Base-by-base conservation (phyloP, 2,113 vertebrate species). In the Dascyllus trimaculatus region DNA sequence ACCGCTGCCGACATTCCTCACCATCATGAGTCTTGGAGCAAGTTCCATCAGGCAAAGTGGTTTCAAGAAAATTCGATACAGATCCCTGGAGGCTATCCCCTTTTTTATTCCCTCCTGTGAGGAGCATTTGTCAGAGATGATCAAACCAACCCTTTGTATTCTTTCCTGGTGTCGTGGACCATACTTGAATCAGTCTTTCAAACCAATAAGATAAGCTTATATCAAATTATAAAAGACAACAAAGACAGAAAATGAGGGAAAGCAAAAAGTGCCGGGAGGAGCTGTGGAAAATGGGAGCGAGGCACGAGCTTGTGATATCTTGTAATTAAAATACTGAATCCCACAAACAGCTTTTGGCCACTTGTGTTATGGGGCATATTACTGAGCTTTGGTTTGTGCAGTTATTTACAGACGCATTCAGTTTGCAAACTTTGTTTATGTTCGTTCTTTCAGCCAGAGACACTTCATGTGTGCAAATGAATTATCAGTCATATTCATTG, bases 1-100 rank as follows among this genome's bases (percentile, higher is more conserved):
- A 68, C 78, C 66, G 71, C 18, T 82, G 61, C 63, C 45, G 54
- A 85, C 82, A 91, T 93, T 91, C 87, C 81, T 78, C 60, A 38
- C 15, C 63, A 75, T 85, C 69, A 73, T 71, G 71, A 54, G 60
- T 91, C 71, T 71, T 81, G 73, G 84, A 88, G 79, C 78, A 81
- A 78, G 75, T 90, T 88, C 72, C 80, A 70, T 92, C 85, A 87
- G 53, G 85, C 76, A 7, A 25, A 68, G 48, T 29, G 69, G 45
- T 78, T 86, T 82, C 71, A 80, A 70, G 65, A 53, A 86, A 70
- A 89, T 84, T 58, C 4, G 21, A 53, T 70, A 73, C 65, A 82
- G 68, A 83, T 85, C 67, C 71, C 78, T 59, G 29, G 80, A 77
- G 71, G 76, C 65, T 49, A 66, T 69, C 3, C 25, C 38, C 0